Evolutionary conservation across 2,113 vertebrate genomes (phyloP).

Genomic region (Siniperca chuatsi): DNA sequence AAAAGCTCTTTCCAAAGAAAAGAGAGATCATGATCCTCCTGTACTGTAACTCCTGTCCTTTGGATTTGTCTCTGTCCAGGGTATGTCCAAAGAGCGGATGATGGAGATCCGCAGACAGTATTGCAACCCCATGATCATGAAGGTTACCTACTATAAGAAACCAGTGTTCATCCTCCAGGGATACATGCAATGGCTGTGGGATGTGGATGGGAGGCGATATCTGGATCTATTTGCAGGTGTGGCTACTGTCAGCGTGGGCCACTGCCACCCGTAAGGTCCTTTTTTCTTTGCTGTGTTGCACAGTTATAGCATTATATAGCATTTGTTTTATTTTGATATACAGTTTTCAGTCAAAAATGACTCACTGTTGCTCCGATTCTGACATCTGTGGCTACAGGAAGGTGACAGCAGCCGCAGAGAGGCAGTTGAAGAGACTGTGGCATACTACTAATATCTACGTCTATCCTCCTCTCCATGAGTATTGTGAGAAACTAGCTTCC

Average conservation of each 20-base stretch:
- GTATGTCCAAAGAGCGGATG: slow-evolving; percentile 82
- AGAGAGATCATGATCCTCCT: neutral
- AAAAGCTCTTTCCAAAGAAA: neutral
- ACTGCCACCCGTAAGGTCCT: slow-evolving; percentile 94
- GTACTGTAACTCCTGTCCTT: neutral
- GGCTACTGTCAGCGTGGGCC: slow-evolving; percentile 92
- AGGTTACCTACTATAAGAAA: slow-evolving; percentile 85
- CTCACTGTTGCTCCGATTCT: no score
- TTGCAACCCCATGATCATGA: slow-evolving; percentile 82
- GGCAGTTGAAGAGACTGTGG: slow-evolving; percentile 90
- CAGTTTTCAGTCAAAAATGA: neutral
- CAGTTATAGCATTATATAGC: neutral
- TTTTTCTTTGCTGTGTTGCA: neutral
- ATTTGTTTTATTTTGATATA: neutral
- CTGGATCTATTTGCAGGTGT: slow-evolving; percentile 95
- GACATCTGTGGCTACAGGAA: slow-evolving; percentile 80
- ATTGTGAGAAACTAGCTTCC: slow-evolving; percentile 89
- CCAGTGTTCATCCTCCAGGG: slow-evolving; percentile 93
- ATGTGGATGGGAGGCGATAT: slow-evolving; percentile 90
- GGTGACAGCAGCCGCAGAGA: slow-evolving; percentile 86
- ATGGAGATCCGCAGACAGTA: slow-evolving; percentile 85
- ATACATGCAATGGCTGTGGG: slow-evolving; percentile 96
- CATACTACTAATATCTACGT: slow-evolving; percentile 90
- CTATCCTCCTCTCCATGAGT: slow-evolving; percentile 88
- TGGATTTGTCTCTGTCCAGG: slow-evolving; percentile 64